Base-by-base conservation (phyloP, 2,797 vertebrate species). In the Austrolebias charrua region DNA sequence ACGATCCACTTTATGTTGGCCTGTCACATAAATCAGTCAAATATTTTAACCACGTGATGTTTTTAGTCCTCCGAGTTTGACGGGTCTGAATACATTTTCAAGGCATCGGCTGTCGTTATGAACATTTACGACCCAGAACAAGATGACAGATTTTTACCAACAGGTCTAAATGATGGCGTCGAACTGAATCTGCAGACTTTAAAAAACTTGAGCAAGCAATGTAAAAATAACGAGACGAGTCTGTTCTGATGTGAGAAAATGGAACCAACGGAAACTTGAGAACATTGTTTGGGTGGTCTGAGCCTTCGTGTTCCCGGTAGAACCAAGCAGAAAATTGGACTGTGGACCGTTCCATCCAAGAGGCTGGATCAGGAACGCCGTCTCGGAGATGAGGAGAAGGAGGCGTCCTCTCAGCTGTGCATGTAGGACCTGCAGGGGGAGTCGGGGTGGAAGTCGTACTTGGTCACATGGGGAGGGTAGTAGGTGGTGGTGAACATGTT, bases 401-500 rank as follows among this genome's bases (percentile, higher is more conserved):
- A 16, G 14, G 19, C 81, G 86, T 44, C 60, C 57, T 59, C 75
- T 97, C 94, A 98, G 95, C 95, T 97, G 92, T 98, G 96, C 89
- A 95, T 92, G 91, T 95, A 97, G 88, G 94, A 93, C 91, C 95
- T 95, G 92, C 96, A 96, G 58, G 96, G 94, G 0, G 97, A 95
- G 77, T 96, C 93, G 38, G 95, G 92, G 0, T 94, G 92, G 89
- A 94, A 98, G 88, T 95, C 95, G 31, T 95, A 97, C 88, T 98
- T 98, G 82, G 94, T 93, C 84, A 96, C 86, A 38, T 93, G 92
- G 56, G 95, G 93, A 1, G 96, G 95, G 70, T 97, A 98, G 87
- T 98, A 98, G 12, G 96, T 98, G 79, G 95, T 95, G 84, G 95
- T 93, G 91, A 98, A 98, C 82, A 96, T 91, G 6, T 98, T 98